These are phyloP conservation scores for Baryphthengus martii DNA, from an alignment of 2,113 vertebrate genomes.

Conservation along the genomic window DNA sequence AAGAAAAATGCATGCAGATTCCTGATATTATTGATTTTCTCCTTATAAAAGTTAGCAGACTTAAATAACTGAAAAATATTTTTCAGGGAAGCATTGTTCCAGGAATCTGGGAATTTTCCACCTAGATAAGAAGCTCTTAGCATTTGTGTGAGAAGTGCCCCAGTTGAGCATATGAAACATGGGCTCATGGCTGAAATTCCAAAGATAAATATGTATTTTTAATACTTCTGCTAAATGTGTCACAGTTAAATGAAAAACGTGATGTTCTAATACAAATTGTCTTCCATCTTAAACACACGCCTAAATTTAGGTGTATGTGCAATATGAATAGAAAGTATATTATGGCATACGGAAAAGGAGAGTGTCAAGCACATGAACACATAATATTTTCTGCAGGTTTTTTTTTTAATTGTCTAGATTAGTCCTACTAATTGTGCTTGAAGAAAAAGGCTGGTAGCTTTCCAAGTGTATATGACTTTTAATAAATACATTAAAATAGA, in stretches of 20 bases:
- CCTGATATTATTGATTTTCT: neutral
- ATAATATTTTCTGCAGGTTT: slow-evolving; percentile 27
- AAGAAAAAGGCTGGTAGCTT: neutral
- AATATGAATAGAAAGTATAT: neutral
- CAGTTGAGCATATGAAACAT: too few relatives aligned
- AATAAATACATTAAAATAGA: neutral
- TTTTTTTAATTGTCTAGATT: slow-evolving; percentile 12
- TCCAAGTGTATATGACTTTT: slow-evolving; percentile 6
- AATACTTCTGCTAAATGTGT: neutral
- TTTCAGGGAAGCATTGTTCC: neutral
- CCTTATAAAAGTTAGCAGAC: neutral
- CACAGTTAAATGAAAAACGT: neutral
- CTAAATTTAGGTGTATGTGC: neutral
- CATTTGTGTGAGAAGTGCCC: neutral
- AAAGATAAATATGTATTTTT: too few relatives aligned
- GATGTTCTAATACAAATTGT: neutral
- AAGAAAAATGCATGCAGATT: neutral
- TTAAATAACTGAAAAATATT: neutral
- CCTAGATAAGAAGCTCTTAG: neutral
- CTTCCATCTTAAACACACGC: neutral
- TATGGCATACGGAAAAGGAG: neutral
- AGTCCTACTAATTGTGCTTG: neutral
- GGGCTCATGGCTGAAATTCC: too few relatives aligned
- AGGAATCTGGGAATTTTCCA: neutral
- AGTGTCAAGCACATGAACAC: neutral